These are phyloP conservation scores for Chloropsis hardwickii DNA, from an alignment of 2,113 vertebrate species.

Conservation along the genomic window DNA sequence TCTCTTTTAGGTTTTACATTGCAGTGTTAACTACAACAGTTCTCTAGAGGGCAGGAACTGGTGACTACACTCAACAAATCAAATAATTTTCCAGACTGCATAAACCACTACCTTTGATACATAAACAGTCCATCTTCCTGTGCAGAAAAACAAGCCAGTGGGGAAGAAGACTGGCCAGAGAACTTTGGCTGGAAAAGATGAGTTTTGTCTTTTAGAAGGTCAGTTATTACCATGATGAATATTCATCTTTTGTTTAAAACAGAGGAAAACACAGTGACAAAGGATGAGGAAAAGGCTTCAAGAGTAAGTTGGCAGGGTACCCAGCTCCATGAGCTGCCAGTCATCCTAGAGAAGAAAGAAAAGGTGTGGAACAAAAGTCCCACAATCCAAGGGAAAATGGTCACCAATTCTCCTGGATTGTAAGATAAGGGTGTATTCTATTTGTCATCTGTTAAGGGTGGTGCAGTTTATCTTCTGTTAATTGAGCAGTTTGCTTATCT, in stretches of 20 bases:
- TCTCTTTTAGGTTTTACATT: background rate
- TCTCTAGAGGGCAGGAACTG: background rate
- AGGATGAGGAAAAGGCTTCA: background rate
- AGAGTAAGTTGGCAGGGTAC: background rate
- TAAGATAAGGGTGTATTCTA: too few species aligned
- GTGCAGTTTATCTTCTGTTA: too few species aligned
- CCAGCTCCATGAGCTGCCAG: background rate
- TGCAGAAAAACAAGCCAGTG: background rate
- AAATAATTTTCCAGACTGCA: background rate
- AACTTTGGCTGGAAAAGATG: background rate
- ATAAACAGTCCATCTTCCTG: background rate
- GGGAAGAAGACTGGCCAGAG: background rate
- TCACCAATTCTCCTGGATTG: background rate
- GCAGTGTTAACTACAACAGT: background rate
- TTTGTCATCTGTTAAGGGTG: too few species aligned
- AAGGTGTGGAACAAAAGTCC: background rate
- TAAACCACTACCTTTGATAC: background rate
- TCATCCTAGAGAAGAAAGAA: background rate
- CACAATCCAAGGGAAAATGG: background rate
- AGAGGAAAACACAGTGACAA: background rate
- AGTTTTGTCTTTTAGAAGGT: background rate
- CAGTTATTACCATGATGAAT: background rate
- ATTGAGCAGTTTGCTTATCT: too few species aligned
- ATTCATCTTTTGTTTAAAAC: background rate
- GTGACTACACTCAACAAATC: background rate